Percentiles rank a stretch among this genome's conserved stretches.
Conservation (phyloP, 2,797 vertebrate species). For the Esox masquinongy region DNA sequence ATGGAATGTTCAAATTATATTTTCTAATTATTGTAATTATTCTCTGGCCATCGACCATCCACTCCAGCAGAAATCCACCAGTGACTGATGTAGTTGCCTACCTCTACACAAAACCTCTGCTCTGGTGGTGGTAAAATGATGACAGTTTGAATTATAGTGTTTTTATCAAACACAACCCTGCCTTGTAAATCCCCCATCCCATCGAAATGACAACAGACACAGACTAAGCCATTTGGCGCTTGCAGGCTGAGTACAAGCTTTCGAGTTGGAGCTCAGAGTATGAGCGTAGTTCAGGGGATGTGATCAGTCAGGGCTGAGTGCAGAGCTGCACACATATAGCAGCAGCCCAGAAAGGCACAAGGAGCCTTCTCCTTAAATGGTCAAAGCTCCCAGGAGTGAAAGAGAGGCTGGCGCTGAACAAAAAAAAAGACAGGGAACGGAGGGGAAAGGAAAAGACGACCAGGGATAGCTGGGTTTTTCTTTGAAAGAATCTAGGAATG, state of each 20-base stretch:
- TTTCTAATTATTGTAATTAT: no score
- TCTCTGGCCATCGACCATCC: no score
- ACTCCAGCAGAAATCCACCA: no score
- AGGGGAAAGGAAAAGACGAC: conserved; percentile 80
- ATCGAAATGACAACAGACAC: background rate
- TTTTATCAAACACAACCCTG: background rate
- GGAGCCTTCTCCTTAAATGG: conserved; percentile 99
- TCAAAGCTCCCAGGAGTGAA: conserved; percentile 99
- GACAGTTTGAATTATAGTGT: conserved; percentile 3
- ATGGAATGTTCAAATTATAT: no score
- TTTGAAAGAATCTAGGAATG: conserved; percentile 75
- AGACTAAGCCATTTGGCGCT: background rate
- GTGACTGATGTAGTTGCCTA: no score
- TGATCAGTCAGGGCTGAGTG: conserved; percentile 43
- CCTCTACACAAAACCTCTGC: no score
- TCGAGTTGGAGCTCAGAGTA: conserved; percentile 37
- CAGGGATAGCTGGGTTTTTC: conserved; percentile 82
- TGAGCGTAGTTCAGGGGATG: conserved; percentile 45
- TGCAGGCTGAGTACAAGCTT: background rate
- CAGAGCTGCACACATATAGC: conserved; percentile 46
- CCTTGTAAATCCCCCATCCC: background rate
- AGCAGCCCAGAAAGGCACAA: conserved; percentile 83
- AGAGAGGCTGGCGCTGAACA: conserved; percentile 84
- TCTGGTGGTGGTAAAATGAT: background rate
- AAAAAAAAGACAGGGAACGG: conserved; percentile 83